phyloP scores from a whole-genome alignment of 2,888 invertebrate species.

The Trichogramma evanescens region DNA sequence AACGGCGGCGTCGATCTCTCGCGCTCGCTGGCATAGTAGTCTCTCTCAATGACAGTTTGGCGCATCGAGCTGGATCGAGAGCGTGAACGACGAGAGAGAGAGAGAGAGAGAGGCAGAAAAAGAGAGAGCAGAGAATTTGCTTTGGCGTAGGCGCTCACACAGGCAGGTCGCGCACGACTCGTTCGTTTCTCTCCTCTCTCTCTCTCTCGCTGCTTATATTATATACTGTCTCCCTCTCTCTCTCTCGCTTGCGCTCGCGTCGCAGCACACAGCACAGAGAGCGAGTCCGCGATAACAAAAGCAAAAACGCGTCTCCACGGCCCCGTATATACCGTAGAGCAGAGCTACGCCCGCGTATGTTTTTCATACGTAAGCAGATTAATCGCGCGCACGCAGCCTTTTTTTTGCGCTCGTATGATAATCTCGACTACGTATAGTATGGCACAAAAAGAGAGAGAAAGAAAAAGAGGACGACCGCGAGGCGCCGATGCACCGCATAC shows the following conservation, averaged over 20 bases:
- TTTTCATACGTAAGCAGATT: too few relatives aligned
- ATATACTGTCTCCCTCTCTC: background rate
- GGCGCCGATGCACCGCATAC: too few relatives aligned
- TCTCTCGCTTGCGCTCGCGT: background rate
- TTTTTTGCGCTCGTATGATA: too few relatives aligned
- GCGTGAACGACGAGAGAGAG: background rate
- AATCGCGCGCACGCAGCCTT: too few relatives aligned
- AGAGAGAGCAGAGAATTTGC: background rate
- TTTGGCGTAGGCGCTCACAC: background rate
- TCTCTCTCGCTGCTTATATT: background rate
- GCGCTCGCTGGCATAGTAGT: background rate
- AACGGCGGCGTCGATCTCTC: background rate
- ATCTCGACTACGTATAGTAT: too few relatives aligned
- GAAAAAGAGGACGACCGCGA: too few relatives aligned
- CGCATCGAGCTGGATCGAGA: slow-evolving; percentile 4
- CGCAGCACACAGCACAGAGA: slow-evolving; percentile 9
- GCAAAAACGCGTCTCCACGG: background rate
- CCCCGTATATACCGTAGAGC: background rate
- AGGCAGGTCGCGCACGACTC: slow-evolving; percentile 5
- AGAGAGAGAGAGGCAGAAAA: slow-evolving; percentile 2
- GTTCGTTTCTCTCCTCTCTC: background rate
- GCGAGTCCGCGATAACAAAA: too few relatives aligned
- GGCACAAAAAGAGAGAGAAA: too few relatives aligned
- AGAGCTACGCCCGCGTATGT: background rate
- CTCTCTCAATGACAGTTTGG: background rate